phyloP scores from a whole-genome alignment of 1,140 invertebrate genomes.

The Aphelinus certus region DNA sequence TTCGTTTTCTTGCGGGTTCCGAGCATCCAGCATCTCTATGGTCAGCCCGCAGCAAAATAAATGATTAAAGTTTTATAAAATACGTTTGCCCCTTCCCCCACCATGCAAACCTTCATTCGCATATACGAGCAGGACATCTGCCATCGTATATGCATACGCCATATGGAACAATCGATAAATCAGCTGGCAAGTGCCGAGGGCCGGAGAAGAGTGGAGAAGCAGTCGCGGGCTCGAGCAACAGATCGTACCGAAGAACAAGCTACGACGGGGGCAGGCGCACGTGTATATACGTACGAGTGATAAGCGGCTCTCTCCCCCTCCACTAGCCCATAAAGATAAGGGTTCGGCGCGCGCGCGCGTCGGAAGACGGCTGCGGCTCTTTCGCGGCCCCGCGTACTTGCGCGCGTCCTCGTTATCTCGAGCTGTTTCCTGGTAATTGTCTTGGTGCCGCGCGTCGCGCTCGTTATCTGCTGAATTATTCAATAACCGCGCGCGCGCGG shows the following conservation, averaged over 20 bases:
- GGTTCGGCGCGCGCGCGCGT: not conserved
- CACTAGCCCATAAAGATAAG: not conserved
- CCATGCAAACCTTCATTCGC: too few relatives aligned
- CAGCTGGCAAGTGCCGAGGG: not conserved
- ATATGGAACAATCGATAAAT: not conserved
- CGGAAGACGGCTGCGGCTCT: conserved; percentile 20
- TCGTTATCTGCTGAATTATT: conserved; percentile 57
- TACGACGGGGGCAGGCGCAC: not conserved
- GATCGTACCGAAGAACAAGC: not conserved
- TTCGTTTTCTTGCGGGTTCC: too few relatives aligned
- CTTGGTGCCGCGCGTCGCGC: conserved; percentile 37
- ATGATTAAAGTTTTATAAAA: not conserved
- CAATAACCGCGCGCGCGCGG: conserved; percentile 48
- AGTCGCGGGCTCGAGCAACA: too few relatives aligned
- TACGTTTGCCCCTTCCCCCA: not conserved
- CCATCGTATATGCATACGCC: not conserved
- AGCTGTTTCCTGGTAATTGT: conserved; percentile 57
- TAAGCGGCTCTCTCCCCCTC: too few relatives aligned
- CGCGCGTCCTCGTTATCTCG: conserved; percentile 45
- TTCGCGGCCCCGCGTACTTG: conserved; percentile 13
- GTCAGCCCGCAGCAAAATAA: too few relatives aligned
- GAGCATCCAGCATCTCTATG: too few relatives aligned
- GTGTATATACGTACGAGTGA: not conserved
- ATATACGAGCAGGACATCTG: not conserved
- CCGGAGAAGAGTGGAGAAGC: too few relatives aligned